phyloP scores from a whole-genome alignment of 2,113 vertebrate species.

The Gallinago paraguaiae region DNA sequence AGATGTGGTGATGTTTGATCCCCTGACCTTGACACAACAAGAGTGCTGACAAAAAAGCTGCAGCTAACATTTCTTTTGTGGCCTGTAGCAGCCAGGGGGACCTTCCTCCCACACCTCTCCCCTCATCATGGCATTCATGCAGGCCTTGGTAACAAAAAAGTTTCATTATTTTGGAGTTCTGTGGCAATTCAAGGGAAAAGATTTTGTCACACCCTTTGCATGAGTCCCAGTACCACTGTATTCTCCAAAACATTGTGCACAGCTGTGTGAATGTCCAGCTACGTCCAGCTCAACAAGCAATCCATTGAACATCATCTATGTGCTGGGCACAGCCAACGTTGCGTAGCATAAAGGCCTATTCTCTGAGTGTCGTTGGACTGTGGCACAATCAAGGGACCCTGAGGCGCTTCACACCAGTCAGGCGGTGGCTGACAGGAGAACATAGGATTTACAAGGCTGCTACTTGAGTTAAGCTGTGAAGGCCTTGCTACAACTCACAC shows the following conservation, averaged over 20 bases:
- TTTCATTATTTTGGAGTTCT: neutral
- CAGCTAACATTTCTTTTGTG: neutral
- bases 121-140: neutral
- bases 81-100: neutral
- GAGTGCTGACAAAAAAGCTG: neutral
- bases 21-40: neutral
- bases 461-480: neutral
- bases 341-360: neutral
- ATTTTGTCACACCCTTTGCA: neutral
- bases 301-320: neutral
- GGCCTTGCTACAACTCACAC: neutral
- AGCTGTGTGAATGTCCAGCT: neutral
- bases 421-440: neutral
- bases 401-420: neutral
- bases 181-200: neutral
- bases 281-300: neutral
- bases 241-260: neutral
- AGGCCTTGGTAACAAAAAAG: neutral
- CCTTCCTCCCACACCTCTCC: neutral
- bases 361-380: accelerated
- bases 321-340: neutral
- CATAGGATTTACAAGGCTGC: neutral
- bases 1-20: neutral
- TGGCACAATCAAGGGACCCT: neutral
- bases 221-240: neutral